Evolutionary conservation across 2,797 vertebrate genomes (phyloP).

Genomic region (Helostoma temminkii): DNA sequence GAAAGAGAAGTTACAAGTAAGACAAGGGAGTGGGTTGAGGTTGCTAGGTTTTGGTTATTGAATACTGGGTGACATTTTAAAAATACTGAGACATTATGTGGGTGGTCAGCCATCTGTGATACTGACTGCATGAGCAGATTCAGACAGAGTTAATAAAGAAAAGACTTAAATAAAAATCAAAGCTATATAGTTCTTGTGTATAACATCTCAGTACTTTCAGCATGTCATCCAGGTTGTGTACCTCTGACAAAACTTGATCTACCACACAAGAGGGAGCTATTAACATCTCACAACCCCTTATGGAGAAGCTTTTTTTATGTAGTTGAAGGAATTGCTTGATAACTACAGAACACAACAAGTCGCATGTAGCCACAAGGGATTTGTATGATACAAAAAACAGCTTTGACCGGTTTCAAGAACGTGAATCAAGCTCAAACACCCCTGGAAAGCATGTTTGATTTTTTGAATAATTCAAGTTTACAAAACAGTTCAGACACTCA

Average conservation of each 20-base stretch:
- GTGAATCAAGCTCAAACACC: conserved; percentile 6
- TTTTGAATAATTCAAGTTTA: conserved; percentile 9
- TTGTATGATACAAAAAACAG: conserved; percentile 2
- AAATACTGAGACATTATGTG: conserved; percentile 42
- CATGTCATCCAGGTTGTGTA: conserved; percentile 31
- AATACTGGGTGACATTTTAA: conserved; percentile 50
- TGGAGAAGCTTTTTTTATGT: conserved; percentile 1
- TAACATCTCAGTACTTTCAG: conserved; percentile 48
- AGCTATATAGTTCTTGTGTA: neutral
- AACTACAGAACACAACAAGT: conserved; percentile 14
- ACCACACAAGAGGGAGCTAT: conserved; percentile 37
- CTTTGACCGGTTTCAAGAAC: too few species aligned
- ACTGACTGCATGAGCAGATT: neutral
- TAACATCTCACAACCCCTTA: conserved; percentile 15
- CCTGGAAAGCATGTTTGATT: neutral
- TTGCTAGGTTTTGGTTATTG: conserved; percentile 19
- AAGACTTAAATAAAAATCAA: neutral
- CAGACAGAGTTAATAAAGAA: neutral
- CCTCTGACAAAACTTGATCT: conserved; percentile 14
- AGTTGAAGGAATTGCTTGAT: neutral
- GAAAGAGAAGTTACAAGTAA: conserved; percentile 58
- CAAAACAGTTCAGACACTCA: conserved; percentile 39
- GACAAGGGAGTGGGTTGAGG: conserved; percentile 68
- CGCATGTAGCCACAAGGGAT: conserved; percentile 6
- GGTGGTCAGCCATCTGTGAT: conserved; percentile 51